Evolutionary conservation across 2,888 invertebrate species (phyloP), one percentile per base, ranked within the genome.

Genomic region (Brachycybe producta): DNA sequence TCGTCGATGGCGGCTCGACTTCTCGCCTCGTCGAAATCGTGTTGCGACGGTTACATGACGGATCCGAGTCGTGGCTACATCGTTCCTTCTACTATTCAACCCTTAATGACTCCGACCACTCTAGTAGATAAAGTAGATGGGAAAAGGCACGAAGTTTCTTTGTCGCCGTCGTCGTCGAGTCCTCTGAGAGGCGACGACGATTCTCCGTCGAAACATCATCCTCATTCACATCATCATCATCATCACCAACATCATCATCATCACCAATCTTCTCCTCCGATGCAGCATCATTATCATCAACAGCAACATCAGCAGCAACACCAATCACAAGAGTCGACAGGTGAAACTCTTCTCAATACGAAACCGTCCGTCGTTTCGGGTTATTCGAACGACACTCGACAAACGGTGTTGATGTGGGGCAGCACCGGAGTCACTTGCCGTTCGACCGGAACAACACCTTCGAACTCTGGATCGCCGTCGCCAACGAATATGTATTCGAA

Each of bases 371-470:
- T 30, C 32, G 39, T 17, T n/a, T n/a, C 13, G 34, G 11, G 38
- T 13, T 47, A 47, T 27, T 17, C 57, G 13, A 70, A 75, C 49
- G 79, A 78, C 60, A 72, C 78, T 57, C 73, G 91, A 39, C 90
- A 91, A 68, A 91, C 90, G 11, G 91, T 90, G 48, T 75, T 91
- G 38, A 90, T 91, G 90, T 91, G 90, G 90, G 90, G 88, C 7
- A 62, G 64, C 54, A 57, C 62, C 11, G 57, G 58, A 32, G 54
- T 58, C 55, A 50, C 59, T 51, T 30, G 34, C 32, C 21, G 36
- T 21, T 21, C 26, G 13, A 21, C 41, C n/a, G 46, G 40, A 8
- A 30, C 47, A 5, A 28, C 49, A 26, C 44, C 52, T 5, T 35
- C 53, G 2, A 38, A 47, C 15, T 40, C 52, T 2, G 48, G 48